phyloP scores from a whole-genome alignment of 2,113 vertebrate genomes.

The Nematolebias whitei region DNA sequence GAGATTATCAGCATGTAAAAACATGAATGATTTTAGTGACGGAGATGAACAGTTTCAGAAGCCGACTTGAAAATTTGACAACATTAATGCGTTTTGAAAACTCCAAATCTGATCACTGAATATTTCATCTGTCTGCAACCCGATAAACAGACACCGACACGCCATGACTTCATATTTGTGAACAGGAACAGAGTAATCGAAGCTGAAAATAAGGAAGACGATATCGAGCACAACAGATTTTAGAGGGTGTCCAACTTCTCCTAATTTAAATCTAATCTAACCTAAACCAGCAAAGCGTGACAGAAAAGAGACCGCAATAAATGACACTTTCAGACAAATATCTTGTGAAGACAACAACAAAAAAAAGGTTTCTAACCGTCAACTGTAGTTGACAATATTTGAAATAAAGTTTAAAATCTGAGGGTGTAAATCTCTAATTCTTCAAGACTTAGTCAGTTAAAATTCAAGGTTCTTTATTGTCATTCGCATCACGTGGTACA shows the following conservation, averaged over 20 bases:
- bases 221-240: constrained; percentile 56
- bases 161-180: too few species aligned
- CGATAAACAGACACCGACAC: too few species aligned
- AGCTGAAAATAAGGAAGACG: constrained; percentile 66
- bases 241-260: constrained; percentile 54
- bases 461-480: too few species aligned
- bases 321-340: constrained; percentile 37
- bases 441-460: too few species aligned
- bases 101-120: constrained; percentile 48
- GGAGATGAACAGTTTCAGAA: constrained; percentile 32
- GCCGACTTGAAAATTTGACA: constrained; percentile 40
- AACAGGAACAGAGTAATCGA: constrained; percentile 46
- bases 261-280: constrained; percentile 71
- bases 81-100: constrained; percentile 55
- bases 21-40: too few species aligned
- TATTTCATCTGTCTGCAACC: constrained; percentile 48
- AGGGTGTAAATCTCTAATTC: constrained; percentile 27
- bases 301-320: constrained; percentile 36
- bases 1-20: constrained; percentile 23
- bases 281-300: constrained; percentile 59
- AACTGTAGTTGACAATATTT: constrained; percentile 23
- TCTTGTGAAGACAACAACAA: constrained; percentile 44
- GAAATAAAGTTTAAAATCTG: too few species aligned
- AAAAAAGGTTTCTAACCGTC: constrained; percentile 30
- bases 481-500: too few species aligned